phyloP scores from a whole-genome alignment of 2,113 vertebrate genomes.

The Leptobrachium ailaonicum region DNA sequence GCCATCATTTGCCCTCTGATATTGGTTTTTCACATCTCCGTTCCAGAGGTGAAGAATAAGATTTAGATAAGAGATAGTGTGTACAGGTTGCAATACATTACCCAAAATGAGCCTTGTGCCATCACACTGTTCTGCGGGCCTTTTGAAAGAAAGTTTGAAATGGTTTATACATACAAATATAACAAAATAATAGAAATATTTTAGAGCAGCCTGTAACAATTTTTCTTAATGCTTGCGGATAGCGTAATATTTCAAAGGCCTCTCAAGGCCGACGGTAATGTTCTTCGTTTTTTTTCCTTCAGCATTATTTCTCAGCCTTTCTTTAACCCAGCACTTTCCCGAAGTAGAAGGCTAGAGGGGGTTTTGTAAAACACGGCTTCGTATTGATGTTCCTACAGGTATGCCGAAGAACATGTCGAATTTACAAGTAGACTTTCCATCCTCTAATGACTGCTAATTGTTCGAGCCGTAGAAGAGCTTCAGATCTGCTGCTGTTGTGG shows the following conservation, averaged over 20 bases:
- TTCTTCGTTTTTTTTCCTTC: conserved; percentile 3
- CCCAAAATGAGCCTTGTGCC: conserved; percentile 29
- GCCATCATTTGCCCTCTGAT: background rate
- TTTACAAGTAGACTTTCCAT: background rate
- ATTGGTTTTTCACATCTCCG: conserved; percentile 8
- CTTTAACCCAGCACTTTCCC: conserved; percentile 24
- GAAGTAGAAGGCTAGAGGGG: conserved; percentile 12
- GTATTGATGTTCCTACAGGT: conserved; percentile 12
- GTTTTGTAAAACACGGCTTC: conserved; percentile 29
- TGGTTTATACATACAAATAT: conserved; percentile 43
- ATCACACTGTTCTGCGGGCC: conserved; percentile 6
- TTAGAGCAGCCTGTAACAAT: conserved; percentile 27
- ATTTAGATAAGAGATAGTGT: conserved; percentile 23
- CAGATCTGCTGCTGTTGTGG: conserved; percentile 5
- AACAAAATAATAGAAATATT: conserved; percentile 33
- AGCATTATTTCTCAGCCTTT: conserved; percentile 26
- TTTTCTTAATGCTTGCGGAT: conserved; percentile 31
- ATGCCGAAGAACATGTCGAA: background rate
- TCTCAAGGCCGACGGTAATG: conserved; percentile 44
- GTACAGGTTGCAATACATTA: conserved; percentile 21
- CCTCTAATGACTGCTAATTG: conserved; percentile 3
- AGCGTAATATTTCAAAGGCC: conserved; percentile 42
- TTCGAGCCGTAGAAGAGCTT: background rate
- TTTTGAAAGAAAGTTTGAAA: conserved; percentile 36
- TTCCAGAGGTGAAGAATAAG: background rate